Evolutionary conservation across 2,113 vertebrate genomes (phyloP), one percentile per base, ranked within the genome.

Genomic region (Vimba vimba): DNA sequence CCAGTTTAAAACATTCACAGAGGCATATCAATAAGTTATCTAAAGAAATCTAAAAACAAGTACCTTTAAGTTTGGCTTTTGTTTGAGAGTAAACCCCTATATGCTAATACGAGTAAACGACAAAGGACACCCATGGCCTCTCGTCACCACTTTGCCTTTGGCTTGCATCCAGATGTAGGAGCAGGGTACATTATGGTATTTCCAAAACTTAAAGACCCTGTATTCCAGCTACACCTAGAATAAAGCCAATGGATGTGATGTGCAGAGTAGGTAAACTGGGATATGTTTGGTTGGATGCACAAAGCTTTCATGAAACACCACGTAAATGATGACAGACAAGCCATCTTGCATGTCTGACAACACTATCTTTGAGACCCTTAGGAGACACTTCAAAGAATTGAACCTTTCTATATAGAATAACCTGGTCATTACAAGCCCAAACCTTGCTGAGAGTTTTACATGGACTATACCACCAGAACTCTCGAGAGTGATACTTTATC

Each of bases 1-100:
- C 95, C 95, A 94, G 94, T 95, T 95, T 95, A 91, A 93, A 94
- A 95, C 94, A 96, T 94, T 95, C 94, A 95, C 94, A 95, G 92
- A 94, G 94, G 95, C 87, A 87, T 93, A 92, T 92, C 92, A 93
- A 91, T 88, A 89, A 89, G 90, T 91, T 93, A 94, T 93, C 94
- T 94, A 95, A 95, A 86, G 90, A 90, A 92, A 93, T 93, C 94
- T 93, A 95, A 95, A 83, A 95, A 95, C 90, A 94, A 95, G 95
- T 96, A 96, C 96, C 96, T 95, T 94, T 94, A 94, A 93, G 93
- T 93, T 92, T 91, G 88, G 94, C 87, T 92, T 90, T 89, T 89
- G 57, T 85, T 83, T 87, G 45, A 73, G 79, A 88, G 89, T 87
- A 85, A 87, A 90, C 64, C 85, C 83, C 85, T 89, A 86, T 77